These are phyloP conservation scores for Leptinotarsa lineolata DNA, from an alignment of 1,140 invertebrate genomes.

Conservation along the genomic window DNA sequence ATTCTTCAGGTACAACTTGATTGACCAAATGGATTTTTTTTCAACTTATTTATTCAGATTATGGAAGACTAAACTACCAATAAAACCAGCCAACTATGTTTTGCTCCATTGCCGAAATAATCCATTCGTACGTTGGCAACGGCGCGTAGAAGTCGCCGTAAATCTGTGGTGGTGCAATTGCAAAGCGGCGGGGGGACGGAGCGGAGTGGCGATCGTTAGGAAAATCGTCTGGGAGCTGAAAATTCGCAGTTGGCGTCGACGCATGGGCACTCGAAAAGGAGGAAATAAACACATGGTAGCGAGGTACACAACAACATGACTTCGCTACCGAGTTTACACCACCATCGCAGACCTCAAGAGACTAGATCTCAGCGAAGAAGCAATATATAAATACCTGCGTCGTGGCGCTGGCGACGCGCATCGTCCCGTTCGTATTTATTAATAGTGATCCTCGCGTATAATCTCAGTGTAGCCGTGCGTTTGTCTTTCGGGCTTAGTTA, in stretches of 20 bases:
- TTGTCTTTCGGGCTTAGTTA: slow-evolving; percentile 14
- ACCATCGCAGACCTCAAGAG: background rate
- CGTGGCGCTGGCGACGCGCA: background rate
- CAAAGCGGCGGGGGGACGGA: background rate
- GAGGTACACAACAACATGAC: slow-evolving; percentile 17
- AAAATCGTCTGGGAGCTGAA: slow-evolving; percentile 26
- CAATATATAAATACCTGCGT: slow-evolving; percentile 25
- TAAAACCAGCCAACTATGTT: too few relatives aligned
- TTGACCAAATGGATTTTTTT: too few relatives aligned
- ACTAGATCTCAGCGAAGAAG: background rate
- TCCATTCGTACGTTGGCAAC: background rate
- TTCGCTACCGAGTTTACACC: slow-evolving; percentile 8
- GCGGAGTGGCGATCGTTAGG: slow-evolving; percentile 25
- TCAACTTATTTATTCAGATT: too few relatives aligned
- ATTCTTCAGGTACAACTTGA: too few relatives aligned
- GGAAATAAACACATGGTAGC: slow-evolving; percentile 23
- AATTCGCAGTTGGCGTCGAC: slow-evolving; percentile 20
- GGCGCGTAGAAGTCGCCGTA: slow-evolving; percentile 5
- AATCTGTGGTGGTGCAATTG: slow-evolving; percentile 26
- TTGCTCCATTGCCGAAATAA: background rate
- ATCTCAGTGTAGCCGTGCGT: slow-evolving; percentile 19
- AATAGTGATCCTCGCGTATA: slow-evolving; percentile 21
- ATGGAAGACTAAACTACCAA: too few relatives aligned
- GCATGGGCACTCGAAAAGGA: slow-evolving; percentile 3
- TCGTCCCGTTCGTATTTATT: slow-evolving; percentile 17